A percentile compares a stretch with the other conserved stretches of the same genome.
phyloP scores from a whole-genome alignment of 2,113 vertebrate genomes.

The Salminus brasiliensis region DNA sequence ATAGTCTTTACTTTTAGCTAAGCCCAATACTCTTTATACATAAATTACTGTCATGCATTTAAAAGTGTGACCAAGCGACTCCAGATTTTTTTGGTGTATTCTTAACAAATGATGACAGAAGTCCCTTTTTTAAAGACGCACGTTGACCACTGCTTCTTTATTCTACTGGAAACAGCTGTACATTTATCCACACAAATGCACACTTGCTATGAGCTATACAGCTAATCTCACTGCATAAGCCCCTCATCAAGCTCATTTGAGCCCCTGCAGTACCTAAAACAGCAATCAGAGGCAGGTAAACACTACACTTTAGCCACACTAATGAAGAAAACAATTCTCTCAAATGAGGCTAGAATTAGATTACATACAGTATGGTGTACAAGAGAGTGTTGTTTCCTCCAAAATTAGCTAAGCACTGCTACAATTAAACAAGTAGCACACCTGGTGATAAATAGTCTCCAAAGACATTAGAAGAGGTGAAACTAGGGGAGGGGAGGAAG shows the following conservation, averaged over 20 bases:
- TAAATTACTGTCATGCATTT: not conserved
- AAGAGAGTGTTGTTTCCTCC: slow-evolving; percentile 34
- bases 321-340: slow-evolving; percentile 52
- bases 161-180: not conserved
- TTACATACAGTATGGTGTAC: slow-evolving; percentile 42
- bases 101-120: not conserved
- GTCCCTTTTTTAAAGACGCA: not conserved
- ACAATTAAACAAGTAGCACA: slow-evolving; percentile 50
- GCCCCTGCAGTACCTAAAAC: slow-evolving; percentile 39
- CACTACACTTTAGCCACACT: slow-evolving; percentile 48
- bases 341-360: slow-evolving; percentile 52
- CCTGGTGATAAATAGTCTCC: slow-evolving; percentile 45
- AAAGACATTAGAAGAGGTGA: slow-evolving; percentile 37
- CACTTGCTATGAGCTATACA: too few species aligned
- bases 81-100: not conserved
- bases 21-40: too few species aligned
- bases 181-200: not conserved
- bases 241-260: slow-evolving; percentile 44
- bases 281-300: slow-evolving; percentile 50
- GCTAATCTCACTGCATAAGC: slow-evolving; percentile 21
- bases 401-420: slow-evolving; percentile 43
- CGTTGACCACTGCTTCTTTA: not conserved
- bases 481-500: not conserved
- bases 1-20: too few species aligned
- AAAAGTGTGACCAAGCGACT: too few species aligned